Evolutionary conservation across 2,113 vertebrate species (phyloP).

Genomic region (Rhea pennata): DNA sequence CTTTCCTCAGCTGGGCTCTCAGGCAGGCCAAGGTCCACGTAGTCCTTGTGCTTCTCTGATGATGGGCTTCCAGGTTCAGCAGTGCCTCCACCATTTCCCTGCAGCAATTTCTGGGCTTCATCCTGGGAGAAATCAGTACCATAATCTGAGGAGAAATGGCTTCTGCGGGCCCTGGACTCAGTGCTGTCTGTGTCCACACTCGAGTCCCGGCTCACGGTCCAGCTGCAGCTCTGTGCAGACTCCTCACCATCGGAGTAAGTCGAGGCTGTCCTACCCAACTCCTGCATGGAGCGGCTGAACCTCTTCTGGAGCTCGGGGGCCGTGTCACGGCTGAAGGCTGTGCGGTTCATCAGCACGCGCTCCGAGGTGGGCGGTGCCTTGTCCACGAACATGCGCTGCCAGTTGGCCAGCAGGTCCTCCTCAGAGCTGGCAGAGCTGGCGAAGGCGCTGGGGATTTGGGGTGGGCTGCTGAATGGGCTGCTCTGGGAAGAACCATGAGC

Average conservation of each 20-base stretch:
- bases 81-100: slow-evolving; percentile 46
- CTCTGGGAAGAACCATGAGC: slow-evolving; percentile 81
- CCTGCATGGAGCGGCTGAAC: slow-evolving; percentile 77
- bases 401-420: slow-evolving; percentile 93
- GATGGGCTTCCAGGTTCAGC: slow-evolving; percentile 55
- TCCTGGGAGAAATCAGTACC: slow-evolving; percentile 78
- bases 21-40: slow-evolving; percentile 72
- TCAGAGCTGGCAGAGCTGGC: slow-evolving; percentile 91
- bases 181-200: slow-evolving; percentile 85
- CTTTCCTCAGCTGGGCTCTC: slow-evolving; percentile 82
- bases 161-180: slow-evolving; percentile 72
- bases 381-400: slow-evolving; percentile 96
- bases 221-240: slow-evolving; percentile 80
- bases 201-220: slow-evolving; percentile 85
- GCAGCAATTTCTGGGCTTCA: slow-evolving; percentile 78
- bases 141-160: slow-evolving; percentile 72
- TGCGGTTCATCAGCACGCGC: slow-evolving; percentile 81
- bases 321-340: slow-evolving; percentile 84
- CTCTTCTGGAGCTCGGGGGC: slow-evolving; percentile 84
- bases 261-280: slow-evolving; percentile 65
- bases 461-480: slow-evolving; percentile 84
- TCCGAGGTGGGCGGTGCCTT: slow-evolving; percentile 84
- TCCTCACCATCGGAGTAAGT: slow-evolving; percentile 85
- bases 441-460: slow-evolving; percentile 81
- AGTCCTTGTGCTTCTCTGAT: slow-evolving; percentile 68